These are phyloP conservation scores for Ophion costatus DNA, from an alignment of 2,888 invertebrate species.

Conservation along the genomic window DNA sequence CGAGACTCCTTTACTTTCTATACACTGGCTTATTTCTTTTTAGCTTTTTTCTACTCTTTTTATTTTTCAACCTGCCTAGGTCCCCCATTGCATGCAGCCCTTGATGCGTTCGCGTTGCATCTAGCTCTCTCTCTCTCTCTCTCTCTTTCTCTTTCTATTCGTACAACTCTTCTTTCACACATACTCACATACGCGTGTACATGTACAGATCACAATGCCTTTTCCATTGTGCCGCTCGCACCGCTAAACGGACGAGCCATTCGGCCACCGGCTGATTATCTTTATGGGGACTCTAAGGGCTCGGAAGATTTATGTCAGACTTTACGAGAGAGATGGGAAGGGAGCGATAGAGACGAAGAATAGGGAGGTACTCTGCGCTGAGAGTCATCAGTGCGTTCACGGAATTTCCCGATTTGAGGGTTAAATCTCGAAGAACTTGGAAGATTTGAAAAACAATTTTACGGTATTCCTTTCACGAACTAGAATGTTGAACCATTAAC, in stretches of 20 bases:
- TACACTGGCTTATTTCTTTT: conserved; percentile 43
- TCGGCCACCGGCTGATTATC: conserved; percentile 76
- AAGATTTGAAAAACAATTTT: background rate
- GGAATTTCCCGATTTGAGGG: conserved; percentile 6
- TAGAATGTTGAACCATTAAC: too few relatives aligned
- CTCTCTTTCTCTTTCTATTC: background rate
- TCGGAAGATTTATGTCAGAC: conserved; percentile 66
- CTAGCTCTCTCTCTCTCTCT: conserved; percentile 1
- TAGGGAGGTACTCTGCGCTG: conserved; percentile 33
- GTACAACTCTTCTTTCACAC: background rate
- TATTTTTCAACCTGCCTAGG: conserved; percentile 49
- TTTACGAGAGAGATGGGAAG: conserved; percentile 28
- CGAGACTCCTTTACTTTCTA: conserved; percentile 60
- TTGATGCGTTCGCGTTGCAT: conserved; percentile 34
- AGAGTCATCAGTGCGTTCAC: conserved; percentile 20
- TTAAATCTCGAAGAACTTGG: background rate
- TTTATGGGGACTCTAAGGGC: conserved; percentile 71
- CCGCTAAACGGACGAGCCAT: conserved; percentile 76
- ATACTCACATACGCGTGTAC: conserved; percentile 2
- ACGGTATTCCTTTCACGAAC: background rate
- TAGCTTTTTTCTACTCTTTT: conserved; percentile 25
- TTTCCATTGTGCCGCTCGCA: conserved; percentile 70
- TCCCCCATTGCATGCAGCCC: conserved; percentile 23
- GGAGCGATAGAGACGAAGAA: conserved; percentile 10
- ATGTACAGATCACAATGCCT: conserved; percentile 11